Percentiles rank a stretch among this genome's conserved stretches.
phyloP scores from a whole-genome alignment of 2,888 invertebrate genomes.

The Chromoteleia sp. region DNA sequence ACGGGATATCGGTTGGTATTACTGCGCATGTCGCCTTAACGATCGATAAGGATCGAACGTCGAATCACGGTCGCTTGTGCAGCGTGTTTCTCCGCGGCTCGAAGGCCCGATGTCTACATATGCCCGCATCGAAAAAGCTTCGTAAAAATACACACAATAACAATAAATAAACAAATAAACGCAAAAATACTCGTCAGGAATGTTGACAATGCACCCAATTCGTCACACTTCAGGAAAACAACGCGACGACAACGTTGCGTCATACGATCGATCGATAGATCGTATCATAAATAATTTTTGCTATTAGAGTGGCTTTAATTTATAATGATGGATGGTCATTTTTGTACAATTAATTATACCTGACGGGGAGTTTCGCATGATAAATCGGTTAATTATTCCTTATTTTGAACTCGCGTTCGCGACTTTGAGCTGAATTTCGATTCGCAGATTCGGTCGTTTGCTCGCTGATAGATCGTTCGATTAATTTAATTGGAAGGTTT shows the following conservation, averaged over 20 bases:
- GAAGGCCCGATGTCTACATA: constrained; percentile 56
- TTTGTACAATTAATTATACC: background rate
- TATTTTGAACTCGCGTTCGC: background rate
- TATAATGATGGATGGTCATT: too few relatives aligned
- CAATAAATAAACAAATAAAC: too few relatives aligned
- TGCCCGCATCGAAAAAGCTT: constrained; percentile 54
- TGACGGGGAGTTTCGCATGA: background rate
- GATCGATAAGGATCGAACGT: constrained; percentile 71
- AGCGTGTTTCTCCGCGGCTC: constrained; percentile 61
- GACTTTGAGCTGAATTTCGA: background rate
- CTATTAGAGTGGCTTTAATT: too few relatives aligned
- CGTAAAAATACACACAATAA: background rate
- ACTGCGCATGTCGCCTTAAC: constrained; percentile 71
- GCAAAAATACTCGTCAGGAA: constrained; percentile 34
- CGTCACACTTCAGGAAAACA: too few relatives aligned
- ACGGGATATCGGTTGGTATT: constrained; percentile 75
- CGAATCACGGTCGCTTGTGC: constrained; percentile 69
- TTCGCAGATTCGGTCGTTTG: background rate
- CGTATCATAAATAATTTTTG: too few relatives aligned
- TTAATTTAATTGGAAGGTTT: constrained; percentile 20
- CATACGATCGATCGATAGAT: too few relatives aligned
- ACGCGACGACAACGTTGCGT: too few relatives aligned
- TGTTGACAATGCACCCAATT: constrained; percentile 44
- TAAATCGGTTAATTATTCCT: background rate
- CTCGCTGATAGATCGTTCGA: background rate